Percentiles rank a stretch among this genome's conserved stretches.
Conservation (phyloP, 2,797 vertebrate genomes). For the Hoplostethus atlanticus region DNA sequence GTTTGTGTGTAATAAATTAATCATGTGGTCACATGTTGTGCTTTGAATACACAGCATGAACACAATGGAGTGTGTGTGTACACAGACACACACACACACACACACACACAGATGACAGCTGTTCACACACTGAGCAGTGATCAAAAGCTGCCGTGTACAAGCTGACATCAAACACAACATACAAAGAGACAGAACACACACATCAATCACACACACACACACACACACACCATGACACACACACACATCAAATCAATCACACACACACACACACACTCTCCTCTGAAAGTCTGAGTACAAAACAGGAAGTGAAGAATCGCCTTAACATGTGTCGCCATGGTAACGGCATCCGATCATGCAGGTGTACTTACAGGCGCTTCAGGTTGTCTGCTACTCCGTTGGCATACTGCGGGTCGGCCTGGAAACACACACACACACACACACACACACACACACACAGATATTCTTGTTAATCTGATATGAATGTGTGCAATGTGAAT, state of each 20-base stretch:
- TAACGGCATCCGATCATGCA: slow-evolving; percentile 49
- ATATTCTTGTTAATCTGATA: no score
- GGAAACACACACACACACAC: slow-evolving; percentile 65
- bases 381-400: slow-evolving; percentile 93
- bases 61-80: neutral
- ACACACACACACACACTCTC: slow-evolving; percentile 18
- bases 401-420: slow-evolving; percentile 95
- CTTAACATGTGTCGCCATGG: slow-evolving; percentile 30
- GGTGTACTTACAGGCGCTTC: slow-evolving; percentile 92
- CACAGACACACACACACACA: slow-evolving; percentile 16
- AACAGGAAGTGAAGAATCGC: neutral
- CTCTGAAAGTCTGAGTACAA: neutral
- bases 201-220: slow-evolving; percentile 14
- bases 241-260: slow-evolving; percentile 10
- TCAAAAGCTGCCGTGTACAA: slow-evolving; percentile 12
- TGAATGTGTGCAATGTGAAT: no score
- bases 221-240: slow-evolving; percentile 4
- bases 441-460: slow-evolving; percentile 19
- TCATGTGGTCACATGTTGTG: neutral
- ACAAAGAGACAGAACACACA: neutral
- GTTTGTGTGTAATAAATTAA: neutral
- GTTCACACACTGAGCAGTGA: neutral
- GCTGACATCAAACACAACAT: slow-evolving; percentile 20
- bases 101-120: slow-evolving; percentile 1
- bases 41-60: neutral